Base-by-base conservation (phyloP, 2,888 invertebrate genomes). In the Gandaritis pyraliata region DNA sequence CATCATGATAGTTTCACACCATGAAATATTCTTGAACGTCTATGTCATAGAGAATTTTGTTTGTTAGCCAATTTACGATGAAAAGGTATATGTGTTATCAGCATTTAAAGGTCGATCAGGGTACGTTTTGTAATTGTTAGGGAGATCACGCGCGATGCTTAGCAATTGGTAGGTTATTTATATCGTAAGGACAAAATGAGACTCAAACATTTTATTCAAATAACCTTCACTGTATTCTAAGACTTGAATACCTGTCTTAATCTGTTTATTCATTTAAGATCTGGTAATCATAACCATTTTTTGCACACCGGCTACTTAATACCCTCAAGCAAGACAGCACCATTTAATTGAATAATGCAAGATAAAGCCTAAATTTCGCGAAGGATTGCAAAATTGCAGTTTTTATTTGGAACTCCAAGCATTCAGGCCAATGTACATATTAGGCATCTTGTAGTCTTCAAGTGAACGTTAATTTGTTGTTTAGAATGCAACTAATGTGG, bases 401-500 rank as follows among this genome's bases (percentile, higher is more conserved):
- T 58, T 39, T 56, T 52, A 53, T 59, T 56, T 49, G 56, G 50
- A 64, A 15, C 55, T 55, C 45, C 46, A 23, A 56, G 52, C 49
- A 70, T 63, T 50, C 65, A 65, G 70, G 70, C 58, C 66, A 66
- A 56, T 61, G 65, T 59, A 58, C 59, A 58, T 63, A 60, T 65
- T 58, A 60, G 53, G 66, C 56, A 53, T 46, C 46, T 41, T 61
- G 51, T 49, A 56, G 58, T 30, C 52, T 52, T 57, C 53, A 45
- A 56, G 55, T 53, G 58, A 62, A 58, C 43, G 41, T 41, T 51
- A 49, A 50, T 16, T 2, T 45, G 18, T 36, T 36, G 6, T 58
- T 45, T 59, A 62, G 56, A 59, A 65, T 59, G 61, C 58, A 53
- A 56, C 55, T 52, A 53, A 63, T 52, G 63, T 59, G 59, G 59